A percentile compares a stretch with the other conserved stretches of the same genome.
phyloP scores from a whole-genome alignment of 2,797 vertebrate species.

The Sphenopsis melanotis region DNA sequence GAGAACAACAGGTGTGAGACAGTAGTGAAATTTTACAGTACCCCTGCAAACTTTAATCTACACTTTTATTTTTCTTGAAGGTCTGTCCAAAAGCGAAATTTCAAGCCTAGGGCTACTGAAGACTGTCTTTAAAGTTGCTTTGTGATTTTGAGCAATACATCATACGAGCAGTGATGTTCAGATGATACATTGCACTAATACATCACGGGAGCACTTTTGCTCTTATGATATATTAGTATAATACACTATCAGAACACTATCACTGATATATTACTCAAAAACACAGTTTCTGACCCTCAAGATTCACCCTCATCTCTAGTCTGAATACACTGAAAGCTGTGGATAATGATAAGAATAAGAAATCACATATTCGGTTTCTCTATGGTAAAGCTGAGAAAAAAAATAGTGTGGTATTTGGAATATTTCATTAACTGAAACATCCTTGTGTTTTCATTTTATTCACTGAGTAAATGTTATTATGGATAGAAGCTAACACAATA shows the following conservation, averaged over 20 bases:
- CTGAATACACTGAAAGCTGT: neutral
- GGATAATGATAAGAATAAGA: conserved; percentile 6
- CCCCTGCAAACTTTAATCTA: neutral
- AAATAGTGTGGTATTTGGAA: neutral
- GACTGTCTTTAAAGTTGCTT: conserved; percentile 59
- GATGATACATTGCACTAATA: conserved; percentile 64
- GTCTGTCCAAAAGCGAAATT: conserved; percentile 40
- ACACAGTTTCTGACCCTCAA: conserved; percentile 53
- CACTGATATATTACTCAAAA: conserved; percentile 70
- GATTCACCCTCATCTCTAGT: conserved; percentile 6
- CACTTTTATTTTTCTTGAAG: conserved; percentile 35
- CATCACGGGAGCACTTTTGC: conserved; percentile 62
- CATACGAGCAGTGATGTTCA: conserved; percentile 48
- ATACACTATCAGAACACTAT: conserved; percentile 62
- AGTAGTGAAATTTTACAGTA: neutral
- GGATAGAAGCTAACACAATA: neutral
- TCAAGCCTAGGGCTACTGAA: conserved; percentile 30
- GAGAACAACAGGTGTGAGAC: neutral
- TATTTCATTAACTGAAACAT: conserved; percentile 22
- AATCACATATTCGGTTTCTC: neutral
- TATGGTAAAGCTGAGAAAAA: neutral
- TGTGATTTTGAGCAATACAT: conserved; percentile 68
- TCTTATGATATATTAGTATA: conserved; percentile 68
- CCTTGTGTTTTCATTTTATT: conserved; percentile 4
- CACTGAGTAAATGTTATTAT: neutral